Conservation (phyloP, 2,113 vertebrate species). For the Coturnix japonica region DNA sequence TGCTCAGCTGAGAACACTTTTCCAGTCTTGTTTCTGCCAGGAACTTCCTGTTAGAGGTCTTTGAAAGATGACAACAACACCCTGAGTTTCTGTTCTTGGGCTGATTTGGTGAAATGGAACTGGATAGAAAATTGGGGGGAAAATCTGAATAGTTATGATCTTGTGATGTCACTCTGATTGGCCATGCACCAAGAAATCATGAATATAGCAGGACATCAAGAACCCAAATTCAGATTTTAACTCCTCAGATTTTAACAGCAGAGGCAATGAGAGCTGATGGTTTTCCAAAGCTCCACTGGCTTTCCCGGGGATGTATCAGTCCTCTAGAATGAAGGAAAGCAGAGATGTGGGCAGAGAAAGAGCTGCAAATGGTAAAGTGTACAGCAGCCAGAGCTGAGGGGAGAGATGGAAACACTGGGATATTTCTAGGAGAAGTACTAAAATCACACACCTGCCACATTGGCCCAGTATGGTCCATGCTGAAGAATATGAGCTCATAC, state of each 20-base stretch:
- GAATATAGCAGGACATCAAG: background rate
- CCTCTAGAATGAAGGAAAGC: background rate
- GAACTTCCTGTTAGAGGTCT: background rate
- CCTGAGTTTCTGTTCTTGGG: background rate
- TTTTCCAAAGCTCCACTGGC: accelerated
- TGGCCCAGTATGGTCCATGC: background rate
- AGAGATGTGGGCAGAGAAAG: background rate
- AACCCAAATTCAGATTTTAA: background rate
- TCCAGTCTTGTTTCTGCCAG: background rate
- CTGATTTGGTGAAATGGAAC: background rate
- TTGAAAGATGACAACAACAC: background rate
- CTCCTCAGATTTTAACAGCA: background rate
- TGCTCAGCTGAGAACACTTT: background rate
- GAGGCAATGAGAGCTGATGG: background rate
- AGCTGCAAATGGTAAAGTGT: background rate
- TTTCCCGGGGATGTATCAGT: background rate
- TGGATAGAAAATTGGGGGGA: background rate
- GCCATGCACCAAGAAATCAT: background rate
- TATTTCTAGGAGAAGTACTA: background rate
- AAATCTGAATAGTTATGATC: background rate
- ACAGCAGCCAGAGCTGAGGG: background rate
- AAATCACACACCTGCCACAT: background rate
- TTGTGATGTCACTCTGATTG: background rate
- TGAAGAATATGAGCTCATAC: background rate
- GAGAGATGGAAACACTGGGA: background rate